Percentiles rank a stretch among this genome's conserved stretches.
These are phyloP conservation scores for Chloroclystis v-ata DNA, from an alignment of 2,888 invertebrate genomes.

Conservation along the genomic window DNA sequence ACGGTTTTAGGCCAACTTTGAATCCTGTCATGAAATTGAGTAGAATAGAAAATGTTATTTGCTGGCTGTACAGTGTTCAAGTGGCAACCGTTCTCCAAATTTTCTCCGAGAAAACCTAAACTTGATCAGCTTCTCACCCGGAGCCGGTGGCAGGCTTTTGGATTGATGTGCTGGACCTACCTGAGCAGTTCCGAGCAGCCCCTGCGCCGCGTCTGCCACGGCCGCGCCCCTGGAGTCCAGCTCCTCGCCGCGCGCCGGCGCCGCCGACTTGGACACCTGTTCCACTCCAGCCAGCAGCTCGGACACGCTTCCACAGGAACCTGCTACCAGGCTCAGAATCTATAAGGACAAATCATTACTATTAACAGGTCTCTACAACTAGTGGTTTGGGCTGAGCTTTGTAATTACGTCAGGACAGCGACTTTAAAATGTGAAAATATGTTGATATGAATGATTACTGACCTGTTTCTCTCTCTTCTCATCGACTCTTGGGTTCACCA, in stretches of 20 bases:
- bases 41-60: too few relatives aligned
- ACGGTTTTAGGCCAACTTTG: too few relatives aligned
- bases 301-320: constrained; percentile 14
- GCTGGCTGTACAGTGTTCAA: too few relatives aligned
- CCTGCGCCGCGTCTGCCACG: constrained; percentile 39
- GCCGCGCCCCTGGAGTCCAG: constrained; percentile 31
- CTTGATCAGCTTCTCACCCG: too few relatives aligned
- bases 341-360: constrained; percentile 12
- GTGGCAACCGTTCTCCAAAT: too few relatives aligned
- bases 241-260: constrained; percentile 22
- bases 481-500: constrained; percentile 34
- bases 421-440: background rate
- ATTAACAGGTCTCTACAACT: background rate
- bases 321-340: constrained; percentile 39
- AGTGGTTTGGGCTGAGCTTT: background rate
- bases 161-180: constrained; percentile 21
- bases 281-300: constrained; percentile 28
- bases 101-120: too few relatives aligned
- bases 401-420: background rate
- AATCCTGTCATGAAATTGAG: too few relatives aligned
- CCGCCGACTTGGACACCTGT: constrained; percentile 31
- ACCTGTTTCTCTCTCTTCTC: constrained; percentile 39
- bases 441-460: background rate
- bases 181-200: constrained; percentile 40
- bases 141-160: background rate